Conservation (phyloP, 2,888 invertebrate species). For the Choristoneura rosaceana region DNA sequence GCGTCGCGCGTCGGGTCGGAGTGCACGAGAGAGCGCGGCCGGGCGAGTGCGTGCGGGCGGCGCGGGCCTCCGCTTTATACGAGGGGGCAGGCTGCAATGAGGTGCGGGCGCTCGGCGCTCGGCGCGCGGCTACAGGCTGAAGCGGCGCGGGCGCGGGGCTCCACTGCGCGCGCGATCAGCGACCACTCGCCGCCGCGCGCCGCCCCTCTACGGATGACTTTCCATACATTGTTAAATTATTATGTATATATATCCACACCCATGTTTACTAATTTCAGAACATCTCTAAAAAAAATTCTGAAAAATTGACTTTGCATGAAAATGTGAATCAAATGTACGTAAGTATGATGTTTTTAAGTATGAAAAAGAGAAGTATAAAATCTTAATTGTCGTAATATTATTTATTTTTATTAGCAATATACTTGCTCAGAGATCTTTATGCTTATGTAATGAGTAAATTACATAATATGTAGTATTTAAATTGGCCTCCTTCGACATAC, state of each 20-base stretch:
- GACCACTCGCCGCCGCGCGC: slow-evolving; percentile 46
- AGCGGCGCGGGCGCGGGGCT: slow-evolving; percentile 51
- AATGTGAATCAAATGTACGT: too few relatives aligned
- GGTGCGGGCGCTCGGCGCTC: slow-evolving; percentile 49
- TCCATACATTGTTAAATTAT: slow-evolving; percentile 55
- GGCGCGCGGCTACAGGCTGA: slow-evolving; percentile 48
- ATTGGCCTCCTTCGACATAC: not conserved
- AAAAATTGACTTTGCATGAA: too few relatives aligned
- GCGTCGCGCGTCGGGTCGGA: slow-evolving; percentile 66
- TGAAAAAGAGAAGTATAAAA: too few relatives aligned
- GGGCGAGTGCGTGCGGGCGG: slow-evolving; percentile 77
- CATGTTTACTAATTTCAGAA: too few relatives aligned
- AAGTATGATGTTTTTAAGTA: too few relatives aligned
- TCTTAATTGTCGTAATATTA: too few relatives aligned
- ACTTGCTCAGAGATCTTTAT: too few relatives aligned
- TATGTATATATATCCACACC: not conserved
- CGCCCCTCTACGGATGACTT: slow-evolving; percentile 56
- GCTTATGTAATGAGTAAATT: too few relatives aligned
- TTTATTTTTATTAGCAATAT: too few relatives aligned
- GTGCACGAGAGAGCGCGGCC: slow-evolving; percentile 73
- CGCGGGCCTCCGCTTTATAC: slow-evolving; percentile 74
- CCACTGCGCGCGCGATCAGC: slow-evolving; percentile 44
- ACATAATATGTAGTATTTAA: too few relatives aligned
- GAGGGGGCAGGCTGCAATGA: slow-evolving; percentile 55
- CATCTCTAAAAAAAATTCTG: too few relatives aligned